Base-by-base conservation (phyloP, 2,888 invertebrate species). In the Tenodera sinensis region DNA sequence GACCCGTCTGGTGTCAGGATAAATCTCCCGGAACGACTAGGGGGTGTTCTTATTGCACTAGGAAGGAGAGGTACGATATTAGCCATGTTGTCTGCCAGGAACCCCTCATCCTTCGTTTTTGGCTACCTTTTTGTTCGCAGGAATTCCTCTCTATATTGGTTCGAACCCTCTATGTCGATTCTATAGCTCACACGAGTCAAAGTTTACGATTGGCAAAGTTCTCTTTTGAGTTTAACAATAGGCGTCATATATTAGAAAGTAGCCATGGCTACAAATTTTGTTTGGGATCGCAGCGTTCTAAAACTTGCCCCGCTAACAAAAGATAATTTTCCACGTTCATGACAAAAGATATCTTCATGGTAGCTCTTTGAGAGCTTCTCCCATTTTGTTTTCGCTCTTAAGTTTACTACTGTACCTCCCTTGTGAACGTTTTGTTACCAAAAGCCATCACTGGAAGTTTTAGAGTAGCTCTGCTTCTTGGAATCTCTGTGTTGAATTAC, bases 11-110 rank as follows among this genome's bases (percentile, higher is more conserved):
- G 28, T 8, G 82, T 28, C 85, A 9, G 87, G 82, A 82, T 82
- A 87, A 87, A 87, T 87, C 87, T 82, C 81, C 27, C n/a, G 82
- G n/a, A 87, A 87, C 82, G 87, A 82, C 87, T 87, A 20, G 54
- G 54, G 54, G 54, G 54, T 71, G 54, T 71, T 71, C 54, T 71
- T 71, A 71, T 71, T 71, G 54, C 54, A 20, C 20, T 71, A 15
- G 20, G 54, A 71, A 71, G 54, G 42, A 71, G 54, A 71, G 54
- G 54, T 20, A 71, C 54, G 54, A 71, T 71, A 71, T 71, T 71
- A 71, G 54, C 54, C 54, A 71, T 71, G 54, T 71, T 71, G 54
- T 71, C 54, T 71, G 54, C 20, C 54, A 71, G 25, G 54, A 71
- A 71, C 20, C 54, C 42, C 54, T 71, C 54, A 71, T 71, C 20